Base-by-base conservation (phyloP, 92 coral and sea anemone genomes). In the Desmophyllum pertusum region DNA sequence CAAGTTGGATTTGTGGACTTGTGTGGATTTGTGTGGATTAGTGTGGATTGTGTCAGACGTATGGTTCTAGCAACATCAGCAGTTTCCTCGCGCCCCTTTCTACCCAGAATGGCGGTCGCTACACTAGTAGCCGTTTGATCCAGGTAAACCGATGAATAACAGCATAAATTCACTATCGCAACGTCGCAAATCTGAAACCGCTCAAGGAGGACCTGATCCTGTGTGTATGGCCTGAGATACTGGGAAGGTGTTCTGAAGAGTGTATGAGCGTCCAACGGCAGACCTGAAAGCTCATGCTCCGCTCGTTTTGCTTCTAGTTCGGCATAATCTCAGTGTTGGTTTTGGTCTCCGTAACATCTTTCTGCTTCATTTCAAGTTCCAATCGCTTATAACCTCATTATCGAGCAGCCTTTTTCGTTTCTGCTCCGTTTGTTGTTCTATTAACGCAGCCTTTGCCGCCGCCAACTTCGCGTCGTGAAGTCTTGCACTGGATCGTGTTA, bases 321-420 rank as follows among this genome's bases (percentile, higher is more conserved):
- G n/a, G 88, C 88, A n/a, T n/a, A 18, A 76, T 38, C 50, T 76
- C 77, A 25, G 88, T 65, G 19, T 63, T 43, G 42, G 76, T 76
- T 38, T 55, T 69, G 3, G 88, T 50, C 35, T 69, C 31, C 0
- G 30, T 25, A 48, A 76, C 38, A 37, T 84, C 77, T 14, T 81
- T 87, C 31, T 70, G 86, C 31, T 81, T 81, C 57, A 87, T 72
- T 65, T 87, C 87, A 55, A 87, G 33, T 37, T 80, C 90, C 76
- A 87, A 35, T 30, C 61, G 50, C 36, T 41, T n/a, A n/a, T 70
- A 42, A 63, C 43, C 52, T 63, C 81, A 33, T 64, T 78, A 36
- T 87, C 80, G 30, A 80, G 39, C 6, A 81, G 33, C 33, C 65
- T 86, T 70, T 25, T 27, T 11, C 55, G 53, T 72, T 72, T 43